These are phyloP conservation scores for Halcyon senegalensis DNA, from an alignment of 2,113 vertebrate genomes.

Conservation along the genomic window DNA sequence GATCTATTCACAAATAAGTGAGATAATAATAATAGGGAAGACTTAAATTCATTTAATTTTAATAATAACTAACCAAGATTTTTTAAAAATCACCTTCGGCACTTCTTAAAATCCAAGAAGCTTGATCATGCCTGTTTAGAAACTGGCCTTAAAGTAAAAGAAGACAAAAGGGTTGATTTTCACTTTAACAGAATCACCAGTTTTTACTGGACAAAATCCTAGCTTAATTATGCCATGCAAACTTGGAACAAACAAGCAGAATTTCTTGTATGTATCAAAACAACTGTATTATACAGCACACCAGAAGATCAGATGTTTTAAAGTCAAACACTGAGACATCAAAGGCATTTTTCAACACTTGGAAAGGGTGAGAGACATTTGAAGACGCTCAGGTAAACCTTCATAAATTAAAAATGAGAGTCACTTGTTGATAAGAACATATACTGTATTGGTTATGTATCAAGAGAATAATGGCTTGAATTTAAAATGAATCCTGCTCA, in stretches of 20 bases:
- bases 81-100: background rate
- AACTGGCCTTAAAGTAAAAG: background rate
- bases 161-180: background rate
- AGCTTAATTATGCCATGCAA: background rate
- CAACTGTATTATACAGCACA: conserved; percentile 2
- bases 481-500: background rate
- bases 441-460: background rate
- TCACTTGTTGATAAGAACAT: background rate
- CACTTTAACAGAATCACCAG: background rate
- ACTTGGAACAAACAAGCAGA: background rate
- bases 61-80: background rate
- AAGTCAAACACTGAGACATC: background rate
- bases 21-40: too few species aligned
- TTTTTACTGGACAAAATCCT: background rate
- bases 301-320: background rate
- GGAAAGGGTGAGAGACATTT: conserved; percentile 9
- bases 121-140: background rate
- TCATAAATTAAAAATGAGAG: conserved; percentile 39
- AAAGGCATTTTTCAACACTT: background rate
- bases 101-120: background rate
- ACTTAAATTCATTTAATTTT: too few species aligned
- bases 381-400: background rate
- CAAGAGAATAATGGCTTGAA: background rate
- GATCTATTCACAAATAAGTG: background rate
- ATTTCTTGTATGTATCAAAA: conserved; percentile 13